Base-by-base conservation (phyloP, 1,140 invertebrate genomes). In the Telenomus remus region DNA sequence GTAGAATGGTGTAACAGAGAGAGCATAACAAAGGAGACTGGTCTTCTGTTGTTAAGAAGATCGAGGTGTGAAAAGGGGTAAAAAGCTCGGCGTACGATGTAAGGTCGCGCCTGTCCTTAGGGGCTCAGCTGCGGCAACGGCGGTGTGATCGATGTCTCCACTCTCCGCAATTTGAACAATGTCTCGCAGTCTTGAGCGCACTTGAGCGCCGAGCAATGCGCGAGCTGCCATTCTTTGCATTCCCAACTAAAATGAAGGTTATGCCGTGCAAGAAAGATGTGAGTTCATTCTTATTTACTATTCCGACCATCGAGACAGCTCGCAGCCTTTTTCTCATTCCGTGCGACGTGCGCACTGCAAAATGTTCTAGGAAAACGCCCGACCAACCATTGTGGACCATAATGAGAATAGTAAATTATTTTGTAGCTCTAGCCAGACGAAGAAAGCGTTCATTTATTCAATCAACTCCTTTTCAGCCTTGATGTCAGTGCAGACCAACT, bases 91-190 rank as follows among this genome's bases (percentile, higher is more conserved):
- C 9, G 39, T 43, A 39, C 19, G 63, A 46, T 56, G 51, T 74
- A 68, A 57, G 63, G 57, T 59, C 55, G 79, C 69, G 78, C 70
- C 81, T 80, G 80, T 83, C 82, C 82, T 80, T 74, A 53, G 81
- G 79, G 83, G 82, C 82, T 84, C 80, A 84, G 83, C 82, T 77
- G 74, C 66, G 59, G 57, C 69, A 60, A 47, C 47, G 56, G n/a
- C 44, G 73, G 49, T 46, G 82, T 85, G 84, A 85, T 85, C 84
- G 83, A 85, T 85, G 84, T 84, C 83, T 84, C 83, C 69, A 82
- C 84, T 84, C 84, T 81, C 79, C 81, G 79, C 84, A 85, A 84
- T 85, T 84, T 84, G 81, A 85, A 85, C 84, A 85, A 85, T 84
- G 82, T 84, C 82, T 80, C 81, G 80, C 80, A 81, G 80, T 73